Base-by-base conservation (phyloP, 2,888 invertebrate species). In the Sphinx pinastri region DNA sequence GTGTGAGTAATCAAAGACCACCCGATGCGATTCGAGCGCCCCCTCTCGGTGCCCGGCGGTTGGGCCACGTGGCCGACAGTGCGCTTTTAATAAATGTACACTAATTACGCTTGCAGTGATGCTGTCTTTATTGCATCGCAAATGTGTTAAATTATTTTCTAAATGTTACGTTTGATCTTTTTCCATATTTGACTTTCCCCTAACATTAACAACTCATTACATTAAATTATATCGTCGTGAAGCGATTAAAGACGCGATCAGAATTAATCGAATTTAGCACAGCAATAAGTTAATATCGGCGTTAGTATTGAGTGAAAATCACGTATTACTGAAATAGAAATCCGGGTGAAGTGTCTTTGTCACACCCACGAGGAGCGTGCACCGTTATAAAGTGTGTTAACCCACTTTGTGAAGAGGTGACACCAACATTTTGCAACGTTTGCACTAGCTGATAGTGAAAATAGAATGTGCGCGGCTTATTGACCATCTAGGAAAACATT, bases 331-430 rank as follows among this genome's bases (percentile, higher is more conserved):
- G 77, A 77, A 80, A 81, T 72, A 78, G 79, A 81, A 80, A 77
- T 73, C 75, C 57, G 73, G 77, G 71, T 77, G 76, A 78, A 80
- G 77, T 79, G 79, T 74, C 74, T 81, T 82, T 83, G 83, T 81
- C 76, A 76, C 84, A 78, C 83, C 84, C 81, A 84, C 82, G 70
- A 68, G 70, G 52, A 67, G 31, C 6, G 25, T 25, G 47, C 58
- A 78, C 83, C 80, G 84, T 84, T 83, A 83, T 79, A 81, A 77
- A 51, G 45, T 78, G 77, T 78, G 77, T 72, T 77, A 81, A 76
- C 82, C 81, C 72, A 83, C 78, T 80, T 80, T 71, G n/a, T 19
- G 66, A 63, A 31, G 60, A 73, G 73, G 75, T 70, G 66, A 47
- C 63, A 68, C 47, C 51, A 12, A 14, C 54, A 31, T 67, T 71